Evolutionary conservation across 2,113 vertebrate species (phyloP), one percentile per base, ranked within the genome.

Genomic region (Elephantulus edwardii): DNA sequence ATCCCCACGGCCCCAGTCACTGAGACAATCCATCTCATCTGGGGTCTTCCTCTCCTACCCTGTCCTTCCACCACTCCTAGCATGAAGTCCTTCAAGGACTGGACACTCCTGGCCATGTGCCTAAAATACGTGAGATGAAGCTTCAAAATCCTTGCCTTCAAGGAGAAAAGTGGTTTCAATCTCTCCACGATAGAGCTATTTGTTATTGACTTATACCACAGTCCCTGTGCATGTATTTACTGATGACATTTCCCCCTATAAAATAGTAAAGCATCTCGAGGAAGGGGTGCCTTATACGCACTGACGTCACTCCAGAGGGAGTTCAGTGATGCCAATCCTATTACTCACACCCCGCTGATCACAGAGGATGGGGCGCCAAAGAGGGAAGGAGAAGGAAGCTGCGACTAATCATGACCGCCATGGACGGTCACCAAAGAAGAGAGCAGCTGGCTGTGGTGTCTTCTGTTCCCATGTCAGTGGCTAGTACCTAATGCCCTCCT

Each of bases 261-360:
- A 66, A 20, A 58, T 50, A 91, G 52, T 82, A 71, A 96, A 82
- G 26, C 17, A 81, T 48, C 13, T 48, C 81, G 42, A 93, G 46
- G 50, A 90, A 91, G 14, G 56, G 16, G 20, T 19, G 1, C 19
- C 3, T 46, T 71, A 56, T 62, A 52, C 80, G 12, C 38, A 89
- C n/a, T 35, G 72, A 86, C 78, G 12, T 33, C 64, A 83, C 52
- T 80, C 91, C 58, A 77, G 62, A 24, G 12, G n/a, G 62, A 89
- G 12, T 16, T 38, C 28, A 62, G 11, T 66, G 58, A 88, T 22
- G n/a, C 30, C 50, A 91, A 60, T 44, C 54, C 14, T 33, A n/a
- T 42, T 76, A 46, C 8, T 56, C 12, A 42, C 24, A 76, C 30
- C 48, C 11, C 46, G 71, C 19, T 64, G 35, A 52, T n/a, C 26